phyloP scores from a whole-genome alignment of 2,888 invertebrate genomes.

The Drosophila koepferae region DNA sequence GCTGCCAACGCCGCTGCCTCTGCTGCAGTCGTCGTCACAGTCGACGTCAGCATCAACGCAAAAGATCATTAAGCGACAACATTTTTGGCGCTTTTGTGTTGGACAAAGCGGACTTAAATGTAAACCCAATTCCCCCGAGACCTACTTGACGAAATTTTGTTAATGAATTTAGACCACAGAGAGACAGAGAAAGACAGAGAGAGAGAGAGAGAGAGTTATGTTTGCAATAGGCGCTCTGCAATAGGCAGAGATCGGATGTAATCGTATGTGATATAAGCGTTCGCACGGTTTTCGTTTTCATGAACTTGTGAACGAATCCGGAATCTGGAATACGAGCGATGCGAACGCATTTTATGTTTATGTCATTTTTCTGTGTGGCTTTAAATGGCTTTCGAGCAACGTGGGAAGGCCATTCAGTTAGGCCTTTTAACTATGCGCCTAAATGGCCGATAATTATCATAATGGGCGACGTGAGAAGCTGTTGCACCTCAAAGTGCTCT shows the following conservation, averaged over 20 bases:
- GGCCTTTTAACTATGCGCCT: conserved; percentile 4
- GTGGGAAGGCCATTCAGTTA: conserved; percentile 40
- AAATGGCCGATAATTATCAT: conserved; percentile 30
- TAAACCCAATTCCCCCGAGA: conserved; percentile 56
- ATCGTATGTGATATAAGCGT: conserved; percentile 62
- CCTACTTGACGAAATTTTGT: conserved; percentile 77
- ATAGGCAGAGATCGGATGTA: conserved; percentile 28
- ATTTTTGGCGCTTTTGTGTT: conserved; percentile 56
- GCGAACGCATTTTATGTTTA: conserved; percentile 38
- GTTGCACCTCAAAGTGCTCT: conserved; percentile 18
- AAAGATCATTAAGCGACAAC: conserved; percentile 72
- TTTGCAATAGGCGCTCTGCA: conserved; percentile 38
- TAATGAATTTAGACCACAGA: conserved; percentile 78
- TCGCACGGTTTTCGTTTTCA: conserved; percentile 60
- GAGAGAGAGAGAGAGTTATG: conserved; percentile 9
- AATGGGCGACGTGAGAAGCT: conserved; percentile 47
- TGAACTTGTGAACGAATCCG: conserved; percentile 50
- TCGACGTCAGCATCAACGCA: conserved; percentile 5
- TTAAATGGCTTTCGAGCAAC: conserved; percentile 35
- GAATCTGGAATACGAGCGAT: not conserved
- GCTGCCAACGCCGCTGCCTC: conserved; percentile 14
- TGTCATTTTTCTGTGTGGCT: conserved; percentile 38
- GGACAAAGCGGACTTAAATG: conserved; percentile 39
- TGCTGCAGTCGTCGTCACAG: conserved; percentile 5
- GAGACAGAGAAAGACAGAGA: conserved; percentile 27